phyloP scores from a whole-genome alignment of 2,797 vertebrate genomes.

The Heliangelus exortis region DNA sequence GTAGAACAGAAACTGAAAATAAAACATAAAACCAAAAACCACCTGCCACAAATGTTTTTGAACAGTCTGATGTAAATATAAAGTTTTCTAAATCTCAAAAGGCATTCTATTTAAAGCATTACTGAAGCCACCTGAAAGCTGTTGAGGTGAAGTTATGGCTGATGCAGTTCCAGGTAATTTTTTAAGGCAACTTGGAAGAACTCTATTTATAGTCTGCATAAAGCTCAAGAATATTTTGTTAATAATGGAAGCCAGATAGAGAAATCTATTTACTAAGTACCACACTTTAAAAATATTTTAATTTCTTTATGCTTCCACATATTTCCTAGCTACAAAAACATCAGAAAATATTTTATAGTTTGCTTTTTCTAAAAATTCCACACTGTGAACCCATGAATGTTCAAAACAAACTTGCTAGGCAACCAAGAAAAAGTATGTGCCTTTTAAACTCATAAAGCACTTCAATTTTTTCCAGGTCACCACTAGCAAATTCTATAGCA shows the following conservation, averaged over 20 bases:
- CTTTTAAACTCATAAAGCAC: neutral
- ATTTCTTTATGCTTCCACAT: neutral
- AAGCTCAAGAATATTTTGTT: neutral
- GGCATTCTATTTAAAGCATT: neutral
- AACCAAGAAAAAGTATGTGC: neutral
- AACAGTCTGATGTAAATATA: slow-evolving; percentile 1
- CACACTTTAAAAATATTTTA: neutral
- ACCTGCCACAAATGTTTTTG: neutral
- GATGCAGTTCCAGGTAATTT: neutral
- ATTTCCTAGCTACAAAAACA: neutral
- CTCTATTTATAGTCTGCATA: neutral
- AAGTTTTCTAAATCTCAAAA: neutral
- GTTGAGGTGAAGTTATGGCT: neutral
- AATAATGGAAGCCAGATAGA: neutral
- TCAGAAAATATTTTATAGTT: neutral
- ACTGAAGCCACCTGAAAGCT: neutral
- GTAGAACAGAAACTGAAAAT: neutral
- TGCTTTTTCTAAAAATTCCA: neutral
- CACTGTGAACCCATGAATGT: neutral
- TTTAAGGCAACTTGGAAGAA: neutral
- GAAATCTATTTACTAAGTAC: neutral
- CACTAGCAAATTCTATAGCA: neutral
- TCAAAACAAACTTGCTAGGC: neutral
- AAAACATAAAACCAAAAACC: neutral
- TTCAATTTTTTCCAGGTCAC: neutral